Base-by-base conservation (phyloP, 2,888 invertebrate species). In the Eurois occulta region DNA sequence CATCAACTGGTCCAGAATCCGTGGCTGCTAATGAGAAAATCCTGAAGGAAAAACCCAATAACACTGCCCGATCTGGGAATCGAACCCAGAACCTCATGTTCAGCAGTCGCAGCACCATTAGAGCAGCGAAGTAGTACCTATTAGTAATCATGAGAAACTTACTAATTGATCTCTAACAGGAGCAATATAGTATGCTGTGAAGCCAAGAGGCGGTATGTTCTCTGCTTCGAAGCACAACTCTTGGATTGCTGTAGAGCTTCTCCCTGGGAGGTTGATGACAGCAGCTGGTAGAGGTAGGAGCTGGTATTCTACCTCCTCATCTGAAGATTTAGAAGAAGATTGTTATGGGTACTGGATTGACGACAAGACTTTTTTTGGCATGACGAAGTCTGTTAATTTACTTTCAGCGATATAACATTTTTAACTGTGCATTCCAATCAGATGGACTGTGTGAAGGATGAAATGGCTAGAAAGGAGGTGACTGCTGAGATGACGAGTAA, bases 201-300 rank as follows among this genome's bases (percentile, higher is more conserved):
- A 96, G 0, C 91, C 98, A 82, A 87, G 97, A 89, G 90, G 98
- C 94, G 87, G 98, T 69, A 91, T 96, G 84, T 90, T 96, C 85
- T 96, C 94, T 18, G 88, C 98, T 97, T 90, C 95, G 89, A 95
- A 98, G 97, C 80, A 98, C 92, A 87, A 97, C 93, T 94, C 98
- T 80, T 96, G 95, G 55, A 94, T 96, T 0, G 98, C 97, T 1
- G 91, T 91, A 81, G 98, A 97, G 0, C 90, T 88, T 70, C 98
- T 94, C 2, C 98, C 98, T 0, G 98, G 98, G 0, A 98, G 95
- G 60, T 95, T 95, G 81, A 95, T 91, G 10, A 98, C 95, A 0
- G 97, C 89, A 0, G 95, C 92, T 0, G 98, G 97, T 8, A 96
- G 89, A 0, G 96, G 92, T 0, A 94, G 88, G 0, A 98, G 95